phyloP scores from a whole-genome alignment of 1,140 invertebrate species.

The Maconellicoccus hirsutus region DNA sequence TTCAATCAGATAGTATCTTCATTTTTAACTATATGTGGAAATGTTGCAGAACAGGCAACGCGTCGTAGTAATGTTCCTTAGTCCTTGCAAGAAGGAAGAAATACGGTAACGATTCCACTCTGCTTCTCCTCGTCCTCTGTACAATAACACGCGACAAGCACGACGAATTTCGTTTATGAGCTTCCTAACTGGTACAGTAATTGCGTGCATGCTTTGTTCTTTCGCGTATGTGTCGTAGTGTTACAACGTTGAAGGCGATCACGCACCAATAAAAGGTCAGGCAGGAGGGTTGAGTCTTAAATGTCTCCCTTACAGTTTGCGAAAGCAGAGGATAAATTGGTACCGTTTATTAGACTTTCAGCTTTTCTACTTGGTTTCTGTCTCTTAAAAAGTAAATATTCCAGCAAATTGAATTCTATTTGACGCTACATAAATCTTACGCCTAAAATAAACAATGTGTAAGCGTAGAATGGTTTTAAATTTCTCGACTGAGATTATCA shows the following conservation, averaged over 20 bases:
- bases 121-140: neutral
- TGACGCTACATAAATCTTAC: constrained; percentile 10
- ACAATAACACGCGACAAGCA: neutral
- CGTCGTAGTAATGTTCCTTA: neutral
- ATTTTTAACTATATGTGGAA: neutral
- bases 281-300: neutral
- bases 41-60: neutral
- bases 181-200: constrained; percentile 20
- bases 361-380: neutral
- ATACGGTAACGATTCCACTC: neutral
- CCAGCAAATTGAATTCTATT: neutral
- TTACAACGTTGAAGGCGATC: neutral
- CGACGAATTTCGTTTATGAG: constrained; percentile 20
- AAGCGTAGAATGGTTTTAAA: neutral
- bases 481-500: neutral
- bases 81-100: neutral
- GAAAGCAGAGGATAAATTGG: neutral
- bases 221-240: neutral
- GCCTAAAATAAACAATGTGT: neutral
- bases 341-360: neutral
- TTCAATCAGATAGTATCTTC: constrained; percentile 8
- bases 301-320: neutral
- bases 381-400: neutral
- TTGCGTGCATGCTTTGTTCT: constrained; percentile 12
- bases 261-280: neutral